These are phyloP conservation scores for Tetragonula clypearis DNA, from an alignment of 1,140 invertebrate species.

Conservation along the genomic window DNA sequence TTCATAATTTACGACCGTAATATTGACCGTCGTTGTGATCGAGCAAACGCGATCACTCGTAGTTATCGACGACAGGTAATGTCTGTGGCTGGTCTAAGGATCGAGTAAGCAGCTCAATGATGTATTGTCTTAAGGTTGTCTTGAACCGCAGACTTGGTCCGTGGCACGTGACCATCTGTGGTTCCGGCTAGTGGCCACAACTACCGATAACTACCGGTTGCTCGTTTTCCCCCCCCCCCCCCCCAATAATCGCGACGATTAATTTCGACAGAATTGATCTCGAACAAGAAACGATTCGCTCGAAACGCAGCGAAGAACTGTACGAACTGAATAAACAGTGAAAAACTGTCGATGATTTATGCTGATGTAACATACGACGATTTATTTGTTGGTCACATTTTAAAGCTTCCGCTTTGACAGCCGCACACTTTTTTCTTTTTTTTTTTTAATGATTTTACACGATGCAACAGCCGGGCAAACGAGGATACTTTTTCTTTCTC, in stretches of 20 bases:
- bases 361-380: too few species aligned
- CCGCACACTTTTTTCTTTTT: too few species aligned
- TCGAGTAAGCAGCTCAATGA: neutral
- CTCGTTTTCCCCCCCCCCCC: too few species aligned
- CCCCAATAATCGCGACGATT: neutral
- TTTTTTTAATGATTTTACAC: too few species aligned
- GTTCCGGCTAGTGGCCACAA: neutral
- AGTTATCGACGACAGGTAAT: neutral
- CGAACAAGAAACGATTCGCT: neutral
- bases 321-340: too few species aligned
- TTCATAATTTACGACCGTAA: neutral
- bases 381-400: too few species aligned
- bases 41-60: neutral
- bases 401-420: too few species aligned
- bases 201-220: neutral
- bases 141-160: neutral
- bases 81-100: neutral
- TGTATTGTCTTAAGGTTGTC: constrained; percentile 7
- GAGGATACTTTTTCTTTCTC: too few species aligned
- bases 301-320: too few species aligned
- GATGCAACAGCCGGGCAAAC: too few species aligned
- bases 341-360: too few species aligned
- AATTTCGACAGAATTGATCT: neutral
- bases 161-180: neutral
- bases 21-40: neutral